phyloP scores from a whole-genome alignment of 1,140 invertebrate species.

The Fopius arisanus region DNA sequence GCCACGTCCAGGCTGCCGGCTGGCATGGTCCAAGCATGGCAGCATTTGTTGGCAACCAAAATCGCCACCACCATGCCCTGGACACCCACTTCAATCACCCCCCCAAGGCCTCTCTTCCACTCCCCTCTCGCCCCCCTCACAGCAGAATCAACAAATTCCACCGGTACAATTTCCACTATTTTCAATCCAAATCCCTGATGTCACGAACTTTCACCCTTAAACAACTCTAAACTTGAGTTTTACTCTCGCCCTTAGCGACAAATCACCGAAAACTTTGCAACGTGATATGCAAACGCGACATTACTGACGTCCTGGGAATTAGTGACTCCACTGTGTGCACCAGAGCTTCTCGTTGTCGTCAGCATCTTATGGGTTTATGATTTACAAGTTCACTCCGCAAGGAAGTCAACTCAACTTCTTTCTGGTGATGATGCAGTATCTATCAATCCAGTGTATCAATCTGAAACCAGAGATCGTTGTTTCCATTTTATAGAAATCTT shows the following conservation, averaged over 20 bases:
- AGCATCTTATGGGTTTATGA: neutral
- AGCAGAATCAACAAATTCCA: too few relatives aligned
- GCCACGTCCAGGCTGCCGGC: constrained; percentile 52
- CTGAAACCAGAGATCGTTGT: neutral
- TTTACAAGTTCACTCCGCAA: neutral
- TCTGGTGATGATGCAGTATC: neutral
- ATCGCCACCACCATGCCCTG: constrained; percentile 45
- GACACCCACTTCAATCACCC: constrained; percentile 37
- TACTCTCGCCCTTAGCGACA: constrained; percentile 22
- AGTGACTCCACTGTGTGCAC: constrained; percentile 13
- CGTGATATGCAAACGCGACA: constrained; percentile 42
- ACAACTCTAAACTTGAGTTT: neutral
- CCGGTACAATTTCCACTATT: neutral
- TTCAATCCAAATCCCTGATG: neutral
- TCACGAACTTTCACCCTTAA: constrained; percentile 7
- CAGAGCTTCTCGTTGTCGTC: neutral
- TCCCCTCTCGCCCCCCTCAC: neutral
- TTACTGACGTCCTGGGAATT: constrained; percentile 1
- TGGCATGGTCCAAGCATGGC: constrained; percentile 62
- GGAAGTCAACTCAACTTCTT: constrained; percentile 1
- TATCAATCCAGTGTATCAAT: neutral
- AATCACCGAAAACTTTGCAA: constrained; percentile 42
- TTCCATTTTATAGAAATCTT: neutral
- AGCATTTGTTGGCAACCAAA: constrained; percentile 58
- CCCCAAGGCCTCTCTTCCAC: neutral